Base-by-base conservation (phyloP, 2,888 invertebrate genomes). In the Polydesmus complanatus region DNA sequence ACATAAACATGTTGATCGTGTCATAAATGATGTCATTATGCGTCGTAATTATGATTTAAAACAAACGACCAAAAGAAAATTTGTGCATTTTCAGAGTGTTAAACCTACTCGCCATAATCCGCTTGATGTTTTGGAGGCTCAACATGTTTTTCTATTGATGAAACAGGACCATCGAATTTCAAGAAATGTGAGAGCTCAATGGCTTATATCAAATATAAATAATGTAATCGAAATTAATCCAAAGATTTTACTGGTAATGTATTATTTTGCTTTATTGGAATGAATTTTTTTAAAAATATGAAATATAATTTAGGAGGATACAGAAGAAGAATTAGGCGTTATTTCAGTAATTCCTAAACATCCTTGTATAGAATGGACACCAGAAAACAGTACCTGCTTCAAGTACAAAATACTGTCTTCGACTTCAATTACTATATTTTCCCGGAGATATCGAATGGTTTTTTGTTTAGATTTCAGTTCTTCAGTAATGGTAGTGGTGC, bases 401-500 rank as follows among this genome's bases (percentile, higher is more conserved):
- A 66, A 64, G 62, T 72, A 69, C 63, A 58, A 54, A 52, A 75
- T 84, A 61, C 78, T 79, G 22, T 75, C 78, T 49, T 71, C 78
- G 27, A 81, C 83, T 52, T 76, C 78, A 64, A 76, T 86, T 47
- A 80, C 81, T 67, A 86, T 85, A 72, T 73, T 88, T 50, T 81
- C 86, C 22, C 80, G 82, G 66, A 78, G 79, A 63, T 87, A 88
- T 71, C 77, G 83, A 64, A 79, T 86, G 66, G 85, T 84, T 54
- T 85, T 84, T 70, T 83, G 86, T 67, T 75, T 88, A 62, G 88
- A 88, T 73, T 78, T 88, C 71, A 86, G 86, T 70, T 86, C 87
- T 11, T 87, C 87, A 1, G 78, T 83, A 62, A 81, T 84, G 55
- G 80, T 83, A 62, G 82, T 85, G 64, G 85, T 83, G 73, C 76